phyloP scores from a whole-genome alignment of 2,797 vertebrate genomes.

The Sebastes trivittatus region DNA sequence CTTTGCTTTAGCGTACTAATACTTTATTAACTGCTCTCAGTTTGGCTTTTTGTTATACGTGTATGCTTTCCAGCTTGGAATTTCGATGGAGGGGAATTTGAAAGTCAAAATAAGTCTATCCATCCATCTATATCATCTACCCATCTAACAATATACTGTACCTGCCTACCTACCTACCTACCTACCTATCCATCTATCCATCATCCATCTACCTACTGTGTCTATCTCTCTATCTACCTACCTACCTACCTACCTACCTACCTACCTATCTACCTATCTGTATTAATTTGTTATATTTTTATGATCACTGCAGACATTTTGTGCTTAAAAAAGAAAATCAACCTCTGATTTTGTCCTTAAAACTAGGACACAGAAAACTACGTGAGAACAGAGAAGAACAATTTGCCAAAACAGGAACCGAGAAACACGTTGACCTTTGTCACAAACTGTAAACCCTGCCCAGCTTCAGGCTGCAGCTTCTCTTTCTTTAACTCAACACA shows the following conservation, averaged over 20 bases:
- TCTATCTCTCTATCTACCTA: neutral
- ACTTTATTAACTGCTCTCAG: neutral
- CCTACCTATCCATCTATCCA: no score
- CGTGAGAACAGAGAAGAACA: neutral
- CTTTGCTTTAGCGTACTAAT: neutral
- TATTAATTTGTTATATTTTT: neutral
- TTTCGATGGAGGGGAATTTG: neutral
- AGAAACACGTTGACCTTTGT: slow-evolving; percentile 25
- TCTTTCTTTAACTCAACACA: neutral
- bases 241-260: neutral
- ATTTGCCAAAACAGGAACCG: slow-evolving; percentile 44
- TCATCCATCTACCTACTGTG: neutral
- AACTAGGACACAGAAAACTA: neutral
- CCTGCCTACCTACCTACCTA: no score
- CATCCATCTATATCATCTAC: no score
- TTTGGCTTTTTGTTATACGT: neutral
- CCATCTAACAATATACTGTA: no score
- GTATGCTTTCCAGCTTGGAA: neutral
- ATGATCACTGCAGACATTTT: neutral
- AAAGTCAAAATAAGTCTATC: neutral
- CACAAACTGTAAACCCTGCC: neutral
- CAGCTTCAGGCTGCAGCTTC: slow-evolving; percentile 20
- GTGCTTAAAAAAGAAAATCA: neutral
- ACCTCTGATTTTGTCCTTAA: neutral
- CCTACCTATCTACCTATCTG: neutral